Evolutionary conservation across 2,113 vertebrate species (phyloP).

Genomic region (Fukomys damarensis): DNA sequence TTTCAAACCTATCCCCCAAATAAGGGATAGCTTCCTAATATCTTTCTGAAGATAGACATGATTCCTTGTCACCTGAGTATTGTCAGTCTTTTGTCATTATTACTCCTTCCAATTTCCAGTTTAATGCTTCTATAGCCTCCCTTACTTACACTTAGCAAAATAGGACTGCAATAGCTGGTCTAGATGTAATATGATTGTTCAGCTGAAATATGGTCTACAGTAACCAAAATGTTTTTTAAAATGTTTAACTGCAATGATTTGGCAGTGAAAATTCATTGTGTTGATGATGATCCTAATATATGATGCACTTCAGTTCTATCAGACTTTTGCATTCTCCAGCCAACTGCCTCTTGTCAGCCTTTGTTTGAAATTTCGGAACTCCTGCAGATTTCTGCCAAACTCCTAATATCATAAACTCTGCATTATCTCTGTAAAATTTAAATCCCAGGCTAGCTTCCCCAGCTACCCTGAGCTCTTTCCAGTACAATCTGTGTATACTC

Average conservation of each 20-base stretch:
- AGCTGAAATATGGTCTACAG: background rate
- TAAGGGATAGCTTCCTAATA: background rate
- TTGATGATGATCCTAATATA: conserved; percentile 44
- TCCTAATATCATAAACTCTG: conserved; percentile 62
- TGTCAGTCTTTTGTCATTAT: background rate
- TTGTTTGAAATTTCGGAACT: conserved; percentile 80
- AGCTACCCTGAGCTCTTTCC: conserved; percentile 40
- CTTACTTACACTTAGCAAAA: background rate
- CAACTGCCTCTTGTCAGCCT: conserved; percentile 74
- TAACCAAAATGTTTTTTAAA: background rate
- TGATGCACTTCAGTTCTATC: conserved; percentile 30
- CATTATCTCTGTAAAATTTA: conserved; percentile 73
- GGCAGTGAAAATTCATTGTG: conserved; percentile 31
- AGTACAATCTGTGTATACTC: conserved; percentile 29
- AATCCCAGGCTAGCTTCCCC: conserved; percentile 63
- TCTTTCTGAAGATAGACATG: background rate
- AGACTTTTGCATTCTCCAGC: conserved; percentile 64
- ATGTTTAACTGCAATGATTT: conserved; percentile 40
- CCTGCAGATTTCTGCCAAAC: conserved; percentile 73
- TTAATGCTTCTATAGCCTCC: conserved; percentile 28
- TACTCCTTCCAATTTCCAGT: background rate
- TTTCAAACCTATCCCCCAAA: background rate
- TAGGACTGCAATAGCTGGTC: background rate
- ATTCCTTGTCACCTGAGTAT: background rate
- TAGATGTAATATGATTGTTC: conserved; percentile 15